These are phyloP conservation scores for Pseudopleuronectes americanus DNA, from an alignment of 2,797 vertebrate genomes.

Conservation along the genomic window DNA sequence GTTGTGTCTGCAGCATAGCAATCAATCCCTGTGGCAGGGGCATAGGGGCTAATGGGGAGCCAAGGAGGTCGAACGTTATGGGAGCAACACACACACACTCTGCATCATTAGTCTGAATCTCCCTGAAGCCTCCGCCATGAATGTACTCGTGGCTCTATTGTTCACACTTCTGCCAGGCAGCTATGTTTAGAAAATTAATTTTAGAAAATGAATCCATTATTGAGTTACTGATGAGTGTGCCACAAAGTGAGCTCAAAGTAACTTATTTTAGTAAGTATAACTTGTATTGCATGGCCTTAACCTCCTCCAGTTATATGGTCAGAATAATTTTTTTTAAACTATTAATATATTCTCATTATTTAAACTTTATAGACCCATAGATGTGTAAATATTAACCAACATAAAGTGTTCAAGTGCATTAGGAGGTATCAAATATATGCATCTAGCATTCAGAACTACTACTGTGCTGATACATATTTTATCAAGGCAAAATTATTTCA, in stretches of 20 bases:
- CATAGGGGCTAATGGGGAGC: slow-evolving; percentile 55
- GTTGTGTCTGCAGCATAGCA: slow-evolving; percentile 63
- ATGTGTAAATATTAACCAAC: not conserved
- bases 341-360: too few species aligned
- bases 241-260: too few species aligned
- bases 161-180: not conserved
- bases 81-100: slow-evolving; percentile 18
- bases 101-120: slow-evolving; percentile 38
- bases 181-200: too few species aligned
- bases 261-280: too few species aligned
- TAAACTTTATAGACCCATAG: too few species aligned
- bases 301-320: not conserved
- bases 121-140: not conserved
- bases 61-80: slow-evolving; percentile 56
- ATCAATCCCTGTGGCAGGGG: slow-evolving; percentile 58
- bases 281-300: too few species aligned
- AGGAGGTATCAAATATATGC: too few species aligned
- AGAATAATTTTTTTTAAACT: too few species aligned
- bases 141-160: slow-evolving; percentile 9
- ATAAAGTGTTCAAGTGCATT: not conserved
- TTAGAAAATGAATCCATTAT: too few species aligned
- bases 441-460: too few species aligned
- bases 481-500: not conserved
- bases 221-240: too few species aligned
- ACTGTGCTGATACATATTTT: too few species aligned